A percentile compares a stretch with the other conserved stretches of the same genome.
These are phyloP conservation scores for Palythoa grandiflora DNA, from an alignment of 92 coral and sea anemone genomes.

Conservation along the genomic window DNA sequence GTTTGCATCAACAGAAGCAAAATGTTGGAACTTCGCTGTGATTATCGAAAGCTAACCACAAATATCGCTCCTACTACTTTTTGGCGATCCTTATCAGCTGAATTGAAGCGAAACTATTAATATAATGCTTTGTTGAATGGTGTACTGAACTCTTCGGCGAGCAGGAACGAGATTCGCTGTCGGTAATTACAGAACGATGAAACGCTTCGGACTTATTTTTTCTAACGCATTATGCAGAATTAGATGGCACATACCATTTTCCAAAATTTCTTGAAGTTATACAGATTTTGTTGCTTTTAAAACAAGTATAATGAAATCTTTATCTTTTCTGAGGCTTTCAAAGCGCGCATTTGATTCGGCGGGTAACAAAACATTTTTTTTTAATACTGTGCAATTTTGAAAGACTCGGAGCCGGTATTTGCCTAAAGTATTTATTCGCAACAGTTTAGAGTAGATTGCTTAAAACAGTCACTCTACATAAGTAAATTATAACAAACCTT, in stretches of 20 bases:
- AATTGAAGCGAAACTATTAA: slow-evolving; percentile 35
- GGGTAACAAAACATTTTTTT: neutral
- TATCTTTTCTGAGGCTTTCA: slow-evolving; percentile 42
- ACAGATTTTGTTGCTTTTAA: slow-evolving; percentile 28
- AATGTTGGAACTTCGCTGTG: slow-evolving; percentile 25
- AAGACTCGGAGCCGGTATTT: slow-evolving; percentile 37
- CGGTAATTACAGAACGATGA: neutral
- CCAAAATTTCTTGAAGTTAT: neutral
- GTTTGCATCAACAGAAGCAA: slow-evolving; percentile 18
- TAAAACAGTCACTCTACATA: slow-evolving; percentile 48
- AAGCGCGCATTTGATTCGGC: slow-evolving; percentile 42
- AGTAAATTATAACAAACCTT: slow-evolving; percentile 63
- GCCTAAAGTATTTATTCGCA: slow-evolving; percentile 62
- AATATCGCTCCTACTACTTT: slow-evolving; percentile 10
- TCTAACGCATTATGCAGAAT: neutral
- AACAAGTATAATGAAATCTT: slow-evolving; percentile 37
- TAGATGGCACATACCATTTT: slow-evolving; percentile 1
- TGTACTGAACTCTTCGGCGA: neutral
- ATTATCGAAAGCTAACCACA: slow-evolving; percentile 41
- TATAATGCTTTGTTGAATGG: slow-evolving; percentile 11
- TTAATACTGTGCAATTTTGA: slow-evolving; percentile 7
- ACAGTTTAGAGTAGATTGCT: slow-evolving; percentile 51
- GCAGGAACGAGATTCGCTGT: too few species aligned
- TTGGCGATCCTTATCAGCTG: slow-evolving; percentile 33
- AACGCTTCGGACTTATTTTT: slow-evolving; percentile 4